These are phyloP conservation scores for Megalops cyprinoides DNA, from an alignment of 2,797 vertebrate species.

Conservation along the genomic window DNA sequence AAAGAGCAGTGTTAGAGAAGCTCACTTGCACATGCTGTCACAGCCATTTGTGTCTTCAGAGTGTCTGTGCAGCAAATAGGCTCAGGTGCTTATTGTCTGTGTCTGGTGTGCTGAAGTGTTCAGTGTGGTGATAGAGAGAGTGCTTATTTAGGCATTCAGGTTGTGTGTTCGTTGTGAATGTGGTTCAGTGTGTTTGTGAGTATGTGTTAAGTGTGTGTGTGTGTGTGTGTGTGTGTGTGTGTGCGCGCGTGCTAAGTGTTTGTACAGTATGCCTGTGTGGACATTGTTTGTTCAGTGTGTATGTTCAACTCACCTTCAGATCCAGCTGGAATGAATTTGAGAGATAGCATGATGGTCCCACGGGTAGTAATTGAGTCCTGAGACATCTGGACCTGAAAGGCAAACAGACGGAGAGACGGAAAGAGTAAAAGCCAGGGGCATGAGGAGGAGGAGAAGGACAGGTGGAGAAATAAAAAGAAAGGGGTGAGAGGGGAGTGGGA, in stretches of 20 bases:
- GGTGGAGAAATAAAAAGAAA: slow-evolving; percentile 29
- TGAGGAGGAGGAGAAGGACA: slow-evolving; percentile 20
- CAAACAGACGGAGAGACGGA: background rate
- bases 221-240: too few relatives aligned
- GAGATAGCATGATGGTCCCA: slow-evolving; percentile 81
- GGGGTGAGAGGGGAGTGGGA: background rate
- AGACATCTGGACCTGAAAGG: slow-evolving; percentile 73
- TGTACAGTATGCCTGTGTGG: too few relatives aligned
- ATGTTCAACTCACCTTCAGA: slow-evolving; percentile 75
- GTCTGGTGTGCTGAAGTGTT: too few relatives aligned
- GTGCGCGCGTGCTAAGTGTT: too few relatives aligned
- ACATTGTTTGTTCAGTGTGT: too few relatives aligned
- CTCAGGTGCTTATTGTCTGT: too few relatives aligned
- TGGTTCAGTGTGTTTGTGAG: too few relatives aligned
- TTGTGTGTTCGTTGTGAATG: too few relatives aligned
- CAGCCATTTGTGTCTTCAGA: background rate
- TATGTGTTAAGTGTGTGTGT: too few relatives aligned
- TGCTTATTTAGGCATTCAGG: too few relatives aligned
- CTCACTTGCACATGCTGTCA: background rate
- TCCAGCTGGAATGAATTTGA: slow-evolving; percentile 85
- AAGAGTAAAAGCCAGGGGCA: background rate
- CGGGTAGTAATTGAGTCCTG: slow-evolving; percentile 75
- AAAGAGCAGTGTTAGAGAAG: slow-evolving; percentile 24
- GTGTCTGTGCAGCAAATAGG: too few relatives aligned
- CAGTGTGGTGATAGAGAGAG: too few relatives aligned